Conservation (phyloP, 2,797 vertebrate genomes). For the Pipistrellus pygmaeus region DNA sequence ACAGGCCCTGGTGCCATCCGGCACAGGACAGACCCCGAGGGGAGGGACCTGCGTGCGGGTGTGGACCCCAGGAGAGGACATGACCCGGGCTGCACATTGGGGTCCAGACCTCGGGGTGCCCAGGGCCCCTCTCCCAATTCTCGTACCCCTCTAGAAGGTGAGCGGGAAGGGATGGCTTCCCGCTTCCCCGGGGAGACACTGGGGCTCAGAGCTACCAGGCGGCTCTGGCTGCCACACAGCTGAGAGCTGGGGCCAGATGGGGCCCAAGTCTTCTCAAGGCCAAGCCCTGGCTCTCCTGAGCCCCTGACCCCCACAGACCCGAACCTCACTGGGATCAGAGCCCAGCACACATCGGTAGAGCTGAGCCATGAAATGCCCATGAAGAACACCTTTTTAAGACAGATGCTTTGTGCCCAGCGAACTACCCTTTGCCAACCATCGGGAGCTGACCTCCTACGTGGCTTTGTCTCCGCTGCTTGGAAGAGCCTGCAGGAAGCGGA, state of each 20-base stretch:
- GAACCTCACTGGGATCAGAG: not conserved
- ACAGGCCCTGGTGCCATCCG: slow-evolving; percentile 44
- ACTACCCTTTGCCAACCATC: not conserved
- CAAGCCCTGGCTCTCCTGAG: not conserved
- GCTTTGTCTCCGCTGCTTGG: not conserved
- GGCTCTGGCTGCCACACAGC: not conserved
- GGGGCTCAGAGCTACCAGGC: not conserved
- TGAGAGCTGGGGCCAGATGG: not conserved
- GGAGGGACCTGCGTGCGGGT: rapidly evolving
- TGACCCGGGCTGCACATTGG: not conserved
- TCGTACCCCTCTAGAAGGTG: not conserved
- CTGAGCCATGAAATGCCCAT: not conserved
- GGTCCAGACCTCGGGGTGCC: no score
- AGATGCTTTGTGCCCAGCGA: not conserved
- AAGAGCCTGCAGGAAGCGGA: not conserved
- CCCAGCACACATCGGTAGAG: not conserved
- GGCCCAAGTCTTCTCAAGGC: not conserved
- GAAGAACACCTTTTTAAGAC: not conserved
- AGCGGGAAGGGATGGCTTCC: not conserved
- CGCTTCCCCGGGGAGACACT: not conserved
- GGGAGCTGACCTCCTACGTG: not conserved
- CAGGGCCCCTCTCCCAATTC: not conserved
- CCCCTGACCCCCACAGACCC: not conserved
- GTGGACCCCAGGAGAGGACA: rapidly evolving
- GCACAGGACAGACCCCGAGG: rapidly evolving